phyloP scores from a whole-genome alignment of 2,888 invertebrate genomes.

The Troilus luridus region DNA sequence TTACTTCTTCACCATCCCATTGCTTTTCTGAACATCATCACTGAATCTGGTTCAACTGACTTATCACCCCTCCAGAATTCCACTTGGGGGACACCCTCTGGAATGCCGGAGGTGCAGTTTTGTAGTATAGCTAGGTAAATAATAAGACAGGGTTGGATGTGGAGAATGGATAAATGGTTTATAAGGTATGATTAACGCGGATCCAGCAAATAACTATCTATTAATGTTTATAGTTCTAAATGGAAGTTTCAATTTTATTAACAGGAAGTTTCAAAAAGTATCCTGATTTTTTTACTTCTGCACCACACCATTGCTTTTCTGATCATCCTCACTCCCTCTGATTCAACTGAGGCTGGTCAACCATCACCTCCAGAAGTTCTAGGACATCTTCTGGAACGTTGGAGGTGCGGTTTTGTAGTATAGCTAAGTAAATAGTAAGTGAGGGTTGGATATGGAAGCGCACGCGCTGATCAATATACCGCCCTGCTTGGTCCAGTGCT shows the following conservation, averaged over 20 bases:
- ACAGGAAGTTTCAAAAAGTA: too few relatives aligned
- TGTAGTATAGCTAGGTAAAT: too few relatives aligned
- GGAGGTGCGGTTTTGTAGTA: conserved; percentile 48
- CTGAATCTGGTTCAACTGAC: not conserved
- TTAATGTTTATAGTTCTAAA: too few relatives aligned
- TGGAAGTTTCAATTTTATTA: too few relatives aligned
- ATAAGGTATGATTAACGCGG: too few relatives aligned
- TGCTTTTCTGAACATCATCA: not conserved
- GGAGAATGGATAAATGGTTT: too few relatives aligned
- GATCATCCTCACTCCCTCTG: not conserved
- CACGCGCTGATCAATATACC: conserved; percentile 42
- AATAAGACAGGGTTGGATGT: too few relatives aligned
- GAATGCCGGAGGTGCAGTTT: too few relatives aligned
- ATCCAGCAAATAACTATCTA: too few relatives aligned
- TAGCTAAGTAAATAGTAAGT: conserved; percentile 44
- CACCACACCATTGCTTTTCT: not conserved
- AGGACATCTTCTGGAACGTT: not conserved
- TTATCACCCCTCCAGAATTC: too few relatives aligned
- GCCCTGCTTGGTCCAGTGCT: conserved; percentile 44
- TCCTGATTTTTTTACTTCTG: not conserved
- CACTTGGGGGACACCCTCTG: too few relatives aligned
- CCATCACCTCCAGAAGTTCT: not conserved
- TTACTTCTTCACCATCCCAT: not conserved
- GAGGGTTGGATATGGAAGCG: not conserved
- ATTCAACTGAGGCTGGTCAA: not conserved